These are phyloP conservation scores for Eurystomus gularis DNA, from an alignment of 2,113 vertebrate genomes.

Conservation along the genomic window DNA sequence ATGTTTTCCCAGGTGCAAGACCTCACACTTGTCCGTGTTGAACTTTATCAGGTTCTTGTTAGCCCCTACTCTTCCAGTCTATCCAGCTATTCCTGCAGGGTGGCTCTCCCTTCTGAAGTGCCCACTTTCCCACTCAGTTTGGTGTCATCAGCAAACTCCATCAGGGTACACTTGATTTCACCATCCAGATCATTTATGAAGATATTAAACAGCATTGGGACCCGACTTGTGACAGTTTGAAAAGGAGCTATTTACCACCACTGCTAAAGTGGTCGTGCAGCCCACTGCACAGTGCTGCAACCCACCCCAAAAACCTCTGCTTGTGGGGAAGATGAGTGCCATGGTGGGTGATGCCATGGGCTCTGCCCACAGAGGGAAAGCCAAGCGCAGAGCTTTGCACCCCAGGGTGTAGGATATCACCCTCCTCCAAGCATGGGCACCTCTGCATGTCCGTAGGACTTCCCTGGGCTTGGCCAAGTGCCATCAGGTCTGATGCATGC, in stretches of 20 bases:
- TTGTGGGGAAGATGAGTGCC: neutral
- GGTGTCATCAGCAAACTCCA: neutral
- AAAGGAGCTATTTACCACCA: neutral
- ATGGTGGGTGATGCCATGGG: neutral
- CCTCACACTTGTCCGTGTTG: neutral
- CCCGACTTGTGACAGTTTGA: neutral
- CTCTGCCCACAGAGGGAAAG: neutral
- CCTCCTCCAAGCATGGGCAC: neutral
- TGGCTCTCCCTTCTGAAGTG: no score
- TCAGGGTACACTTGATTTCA: neutral
- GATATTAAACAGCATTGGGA: neutral
- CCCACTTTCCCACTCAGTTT: neutral
- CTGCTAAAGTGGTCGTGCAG: neutral
- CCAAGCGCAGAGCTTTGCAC: neutral
- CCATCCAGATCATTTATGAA: neutral
- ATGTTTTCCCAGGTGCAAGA: neutral
- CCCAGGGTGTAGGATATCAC: neutral
- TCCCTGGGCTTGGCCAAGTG: neutral
- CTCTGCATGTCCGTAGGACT: fast-evolving
- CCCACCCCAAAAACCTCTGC: neutral
- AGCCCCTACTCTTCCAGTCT: neutral
- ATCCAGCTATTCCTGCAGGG: neutral
- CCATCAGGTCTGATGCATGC: neutral
- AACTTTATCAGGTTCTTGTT: neutral
- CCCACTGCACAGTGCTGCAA: neutral